Conservation (phyloP, 1,140 invertebrate species). For the Hylyphantes graminicola region DNA sequence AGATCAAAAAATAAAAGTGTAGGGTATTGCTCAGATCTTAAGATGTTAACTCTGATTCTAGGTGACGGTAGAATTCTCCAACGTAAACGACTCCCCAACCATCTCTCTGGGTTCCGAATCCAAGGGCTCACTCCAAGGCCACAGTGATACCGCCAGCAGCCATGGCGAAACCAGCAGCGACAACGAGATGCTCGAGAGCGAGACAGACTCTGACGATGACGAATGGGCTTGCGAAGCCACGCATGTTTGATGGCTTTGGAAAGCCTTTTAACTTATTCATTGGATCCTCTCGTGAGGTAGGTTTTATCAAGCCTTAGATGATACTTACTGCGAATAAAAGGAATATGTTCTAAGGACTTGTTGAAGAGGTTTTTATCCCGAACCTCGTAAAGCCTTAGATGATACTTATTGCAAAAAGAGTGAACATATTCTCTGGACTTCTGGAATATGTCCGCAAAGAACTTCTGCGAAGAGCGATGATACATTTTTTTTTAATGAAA, state of each 20-base stretch:
- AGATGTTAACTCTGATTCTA: too few relatives aligned
- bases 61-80: conserved; percentile 54
- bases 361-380: too few relatives aligned
- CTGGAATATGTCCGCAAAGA: background rate
- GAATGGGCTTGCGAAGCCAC: conserved; percentile 61
- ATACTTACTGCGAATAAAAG: too few relatives aligned
- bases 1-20: too few relatives aligned
- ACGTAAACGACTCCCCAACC: conserved; percentile 50
- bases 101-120: conserved; percentile 2
- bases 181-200: conserved; percentile 60
- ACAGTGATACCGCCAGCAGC: conserved; percentile 55
- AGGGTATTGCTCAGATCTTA: too few relatives aligned
- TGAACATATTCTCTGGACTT: too few relatives aligned
- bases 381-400: too few relatives aligned
- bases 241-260: conserved; percentile 53
- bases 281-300: background rate
- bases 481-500: conserved; percentile 26
- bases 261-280: conserved; percentile 31
- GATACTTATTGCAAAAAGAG: too few relatives aligned
- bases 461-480: background rate
- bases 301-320: background rate
- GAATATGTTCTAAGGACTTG: too few relatives aligned
- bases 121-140: conserved; percentile 6
- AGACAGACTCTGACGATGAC: conserved; percentile 61
- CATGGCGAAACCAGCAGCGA: conserved; percentile 57